Evolutionary conservation across 2,888 invertebrate species (phyloP).

Genomic region (Eilema griseolum): DNA sequence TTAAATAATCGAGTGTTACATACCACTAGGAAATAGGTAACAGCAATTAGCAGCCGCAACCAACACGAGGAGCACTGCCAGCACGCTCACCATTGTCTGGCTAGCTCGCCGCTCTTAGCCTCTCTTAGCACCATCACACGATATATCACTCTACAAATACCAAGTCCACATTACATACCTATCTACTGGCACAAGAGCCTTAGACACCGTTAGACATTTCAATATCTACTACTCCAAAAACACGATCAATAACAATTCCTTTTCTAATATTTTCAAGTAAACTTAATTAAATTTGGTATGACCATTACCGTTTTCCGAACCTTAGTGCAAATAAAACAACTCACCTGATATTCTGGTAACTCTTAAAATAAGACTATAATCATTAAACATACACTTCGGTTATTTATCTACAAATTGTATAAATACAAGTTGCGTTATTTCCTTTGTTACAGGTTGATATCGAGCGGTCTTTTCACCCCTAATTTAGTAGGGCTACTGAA

Average conservation of each 20-base stretch:
- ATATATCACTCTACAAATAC: constrained; percentile 36
- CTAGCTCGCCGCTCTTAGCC: constrained; percentile 51
- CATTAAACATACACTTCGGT: background rate
- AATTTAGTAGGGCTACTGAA: constrained; percentile 60
- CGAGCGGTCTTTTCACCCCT: constrained; percentile 41
- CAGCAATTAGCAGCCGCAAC: constrained; percentile 73
- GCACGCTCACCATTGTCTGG: constrained; percentile 69
- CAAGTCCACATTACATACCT: constrained; percentile 32
- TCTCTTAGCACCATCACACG: constrained; percentile 69
- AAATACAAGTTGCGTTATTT: constrained; percentile 25
- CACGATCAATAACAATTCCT: constrained; percentile 36
- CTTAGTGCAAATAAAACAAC: constrained; percentile 16
- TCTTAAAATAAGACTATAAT: background rate
- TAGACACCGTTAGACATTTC: constrained; percentile 1
- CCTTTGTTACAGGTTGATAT: constrained; percentile 16
- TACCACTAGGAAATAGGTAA: constrained; percentile 86
- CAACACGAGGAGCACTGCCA: constrained; percentile 60
- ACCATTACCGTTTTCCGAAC: constrained; percentile 30
- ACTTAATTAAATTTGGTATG: constrained; percentile 43
- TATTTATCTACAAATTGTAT: constrained; percentile 7
- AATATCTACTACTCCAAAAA: constrained; percentile 16
- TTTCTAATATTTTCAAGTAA: constrained; percentile 38
- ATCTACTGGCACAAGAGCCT: background rate
- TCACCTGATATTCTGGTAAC: constrained; percentile 24
- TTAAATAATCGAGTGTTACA: constrained; percentile 42